Percentiles rank a stretch among this genome's conserved stretches.
Conservation (phyloP, 2,888 invertebrate genomes). For the Monopis laevigella region DNA sequence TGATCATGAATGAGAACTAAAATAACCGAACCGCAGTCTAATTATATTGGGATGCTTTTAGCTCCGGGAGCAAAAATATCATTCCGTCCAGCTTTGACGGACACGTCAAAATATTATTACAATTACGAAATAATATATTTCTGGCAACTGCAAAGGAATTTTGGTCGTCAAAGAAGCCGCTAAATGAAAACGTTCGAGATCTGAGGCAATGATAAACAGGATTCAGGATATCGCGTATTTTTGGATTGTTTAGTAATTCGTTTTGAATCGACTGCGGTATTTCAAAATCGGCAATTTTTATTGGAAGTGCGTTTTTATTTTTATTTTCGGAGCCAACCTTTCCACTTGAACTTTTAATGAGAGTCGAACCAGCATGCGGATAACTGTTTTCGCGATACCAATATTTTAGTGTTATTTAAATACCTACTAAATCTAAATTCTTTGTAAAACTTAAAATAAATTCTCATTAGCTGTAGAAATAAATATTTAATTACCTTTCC, state of each 20-base stretch:
- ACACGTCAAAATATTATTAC: slow-evolving; percentile 7
- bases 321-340: too few species aligned
- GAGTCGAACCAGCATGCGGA: too few species aligned
- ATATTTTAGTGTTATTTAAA: too few species aligned
- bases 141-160: not conserved
- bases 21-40: slow-evolving; percentile 7
- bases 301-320: too few species aligned
- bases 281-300: slow-evolving; percentile 2
- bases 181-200: slow-evolving; percentile 2
- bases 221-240: slow-evolving; percentile 4
- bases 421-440: too few species aligned
- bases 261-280: not conserved
- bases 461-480: too few species aligned
- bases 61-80: slow-evolving; percentile 3
- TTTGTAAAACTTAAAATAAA: too few species aligned
- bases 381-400: too few species aligned
- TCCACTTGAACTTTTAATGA: too few species aligned
- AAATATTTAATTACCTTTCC: too few species aligned
- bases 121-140: slow-evolving; percentile 4
- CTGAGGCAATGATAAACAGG: slow-evolving; percentile 5
- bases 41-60: slow-evolving; percentile 5
- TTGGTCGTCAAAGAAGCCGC: not conserved
- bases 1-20: slow-evolving; percentile 5
- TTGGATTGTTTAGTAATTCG: not conserved
- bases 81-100: slow-evolving; percentile 4